Evolutionary conservation across 2,888 invertebrate species (phyloP), one percentile per base, ranked within the genome.

Genomic region (Limnephilus lunatus): DNA sequence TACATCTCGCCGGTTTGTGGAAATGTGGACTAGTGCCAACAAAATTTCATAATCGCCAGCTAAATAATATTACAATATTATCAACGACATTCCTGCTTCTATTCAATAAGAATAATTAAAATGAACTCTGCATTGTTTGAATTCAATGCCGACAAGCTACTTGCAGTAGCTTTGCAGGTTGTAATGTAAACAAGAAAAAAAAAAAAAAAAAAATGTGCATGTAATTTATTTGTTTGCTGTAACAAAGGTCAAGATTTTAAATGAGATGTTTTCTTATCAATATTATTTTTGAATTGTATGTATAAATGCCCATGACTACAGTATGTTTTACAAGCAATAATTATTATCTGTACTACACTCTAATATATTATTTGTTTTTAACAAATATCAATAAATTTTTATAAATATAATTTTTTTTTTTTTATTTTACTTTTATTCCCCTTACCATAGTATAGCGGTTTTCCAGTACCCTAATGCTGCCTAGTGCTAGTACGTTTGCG

Each of bases 321-420:
- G 25, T 68, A 68, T 25, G 25, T 68, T 68, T 68, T 68, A 68
- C 25, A 68, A 68, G 68, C 68, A 68, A 68, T 68, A 68, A 68
- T 68, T 9, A 68, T 68, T 68, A 86, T 86, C 14, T 85, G 85
- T 85, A 39, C n/a, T 25, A 39, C 68, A 68, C 68, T 68, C 5
- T 68, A 68, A 5, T 53, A 19, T 53, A 53, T 53, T 53, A 53
- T 53, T 53, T 53, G 53, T 35, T 88, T 39, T 25, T 80, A 89
- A 80, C 31, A 81, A 80, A 89, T 89, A 89, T 81, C 31, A 89
- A 80, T 89, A 89, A 89, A 89, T 80, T 89, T 68, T 89, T 80
- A 89, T 89, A 89, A 89, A 68, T 68, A 31, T 9, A 89, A 80
- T 5, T n/a, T 25, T 19, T 4, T 14, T 32, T 81, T 19, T 11